Percentiles rank a stretch among this genome's conserved stretches.
phyloP scores from a whole-genome alignment of 1,140 invertebrate species.

The Dendroctonus ponderosae region DNA sequence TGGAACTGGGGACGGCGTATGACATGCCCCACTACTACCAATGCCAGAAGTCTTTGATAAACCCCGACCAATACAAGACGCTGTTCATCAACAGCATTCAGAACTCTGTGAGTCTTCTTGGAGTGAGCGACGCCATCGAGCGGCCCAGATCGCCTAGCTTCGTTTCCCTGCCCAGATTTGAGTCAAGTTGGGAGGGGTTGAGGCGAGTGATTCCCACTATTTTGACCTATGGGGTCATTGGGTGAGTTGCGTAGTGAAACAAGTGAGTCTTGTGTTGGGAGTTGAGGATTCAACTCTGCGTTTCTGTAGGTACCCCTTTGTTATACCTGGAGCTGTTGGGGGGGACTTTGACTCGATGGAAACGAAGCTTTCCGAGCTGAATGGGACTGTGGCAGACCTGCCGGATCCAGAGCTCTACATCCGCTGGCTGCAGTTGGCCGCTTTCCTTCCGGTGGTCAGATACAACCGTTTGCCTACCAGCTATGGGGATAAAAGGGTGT shows the following conservation, averaged over 20 bases:
- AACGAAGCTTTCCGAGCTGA: slow-evolving; percentile 53
- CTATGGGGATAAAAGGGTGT: slow-evolving; percentile 73
- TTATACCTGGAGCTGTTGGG: slow-evolving; percentile 90
- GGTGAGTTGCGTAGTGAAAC: slow-evolving; percentile 53
- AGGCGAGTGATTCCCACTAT: slow-evolving; percentile 81
- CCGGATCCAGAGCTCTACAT: slow-evolving; percentile 87
- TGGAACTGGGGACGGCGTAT: slow-evolving; percentile 85
- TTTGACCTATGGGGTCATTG: slow-evolving; percentile 75
- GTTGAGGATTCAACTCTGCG: neutral
- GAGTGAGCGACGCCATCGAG: slow-evolving; percentile 77
- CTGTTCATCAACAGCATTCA: slow-evolving; percentile 67
- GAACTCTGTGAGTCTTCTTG: slow-evolving; percentile 67
- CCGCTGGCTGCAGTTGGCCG: slow-evolving; percentile 91
- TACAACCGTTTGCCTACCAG: slow-evolving; percentile 87
- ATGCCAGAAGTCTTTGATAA: slow-evolving; percentile 67
- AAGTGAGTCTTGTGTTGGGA: neutral
- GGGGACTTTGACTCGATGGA: slow-evolving; percentile 71
- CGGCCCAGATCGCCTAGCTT: slow-evolving; percentile 82
- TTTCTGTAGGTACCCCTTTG: slow-evolving; percentile 69
- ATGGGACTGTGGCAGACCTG: slow-evolving; percentile 55
- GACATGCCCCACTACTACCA: slow-evolving; percentile 85
- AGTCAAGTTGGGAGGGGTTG: slow-evolving; percentile 87
- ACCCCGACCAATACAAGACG: slow-evolving; percentile 79
- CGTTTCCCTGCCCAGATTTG: slow-evolving; percentile 80
- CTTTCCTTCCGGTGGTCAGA: slow-evolving; percentile 88